Percentiles rank a stretch among this genome's conserved stretches.
Evolutionary conservation across 1,140 invertebrate species (phyloP).

Genomic region (Drosophila sucinea): DNA sequence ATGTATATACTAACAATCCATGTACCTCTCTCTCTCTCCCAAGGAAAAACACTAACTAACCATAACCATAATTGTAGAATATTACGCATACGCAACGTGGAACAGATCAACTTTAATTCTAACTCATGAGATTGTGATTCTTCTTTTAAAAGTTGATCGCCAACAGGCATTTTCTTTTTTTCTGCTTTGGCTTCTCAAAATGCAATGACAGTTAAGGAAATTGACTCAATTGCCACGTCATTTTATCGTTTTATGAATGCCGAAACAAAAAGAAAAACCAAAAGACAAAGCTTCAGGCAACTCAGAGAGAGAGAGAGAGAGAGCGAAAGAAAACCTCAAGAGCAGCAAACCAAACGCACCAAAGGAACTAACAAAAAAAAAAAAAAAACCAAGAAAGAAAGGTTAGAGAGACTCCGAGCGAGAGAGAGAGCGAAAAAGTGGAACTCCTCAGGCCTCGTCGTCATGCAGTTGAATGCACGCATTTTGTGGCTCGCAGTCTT

Average conservation of each 20-base stretch:
- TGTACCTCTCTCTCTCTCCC: not conserved
- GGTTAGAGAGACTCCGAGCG: slow-evolving; percentile 12
- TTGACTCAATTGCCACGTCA: slow-evolving; percentile 72
- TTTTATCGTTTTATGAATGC: slow-evolving; percentile 34
- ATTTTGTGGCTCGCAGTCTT: slow-evolving; percentile 61
- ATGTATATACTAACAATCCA: slow-evolving; percentile 26
- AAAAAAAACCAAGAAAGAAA: not conserved
- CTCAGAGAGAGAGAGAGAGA: not conserved
- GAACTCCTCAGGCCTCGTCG: slow-evolving; percentile 23
- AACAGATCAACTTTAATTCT: too few relatives aligned
- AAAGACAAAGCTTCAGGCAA: slow-evolving; percentile 42
- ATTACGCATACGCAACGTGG: too few relatives aligned
- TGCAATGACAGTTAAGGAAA: slow-evolving; percentile 61
- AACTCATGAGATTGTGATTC: too few relatives aligned
- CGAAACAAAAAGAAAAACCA: slow-evolving; percentile 26
- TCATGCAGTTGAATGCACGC: slow-evolving; percentile 75
- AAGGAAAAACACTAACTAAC: slow-evolving; percentile 25
- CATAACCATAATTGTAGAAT: not conserved
- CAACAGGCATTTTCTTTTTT: too few relatives aligned
- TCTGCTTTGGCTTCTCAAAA: slow-evolving; percentile 34
- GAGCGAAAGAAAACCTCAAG: slow-evolving; percentile 40
- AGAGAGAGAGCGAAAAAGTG: slow-evolving; percentile 27
- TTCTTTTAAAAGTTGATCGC: too few relatives aligned
- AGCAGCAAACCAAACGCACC: slow-evolving; percentile 1
- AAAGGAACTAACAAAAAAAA: not conserved